These are phyloP conservation scores for Asarcornis scutulata DNA, from an alignment of 2,113 vertebrate species.

Conservation along the genomic window DNA sequence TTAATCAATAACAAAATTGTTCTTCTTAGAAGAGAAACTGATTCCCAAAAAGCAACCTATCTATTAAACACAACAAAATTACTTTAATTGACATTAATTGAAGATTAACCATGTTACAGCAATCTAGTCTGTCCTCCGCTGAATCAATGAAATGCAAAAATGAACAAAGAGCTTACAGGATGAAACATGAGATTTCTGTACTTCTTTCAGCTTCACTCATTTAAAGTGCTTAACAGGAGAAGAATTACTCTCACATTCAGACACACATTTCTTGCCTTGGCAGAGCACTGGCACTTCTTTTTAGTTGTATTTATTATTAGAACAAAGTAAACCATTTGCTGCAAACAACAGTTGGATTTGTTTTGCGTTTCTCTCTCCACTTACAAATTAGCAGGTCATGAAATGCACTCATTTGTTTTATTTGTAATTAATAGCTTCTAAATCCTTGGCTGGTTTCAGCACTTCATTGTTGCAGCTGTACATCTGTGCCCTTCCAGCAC, in stretches of 20 bases:
- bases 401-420: not conserved
- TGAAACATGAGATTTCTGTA: not conserved
- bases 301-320: not conserved
- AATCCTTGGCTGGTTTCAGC: not conserved
- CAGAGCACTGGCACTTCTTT: not conserved
- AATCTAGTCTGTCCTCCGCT: not conserved
- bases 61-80: not conserved
- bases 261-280: not conserved
- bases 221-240: not conserved
- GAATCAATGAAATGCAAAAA: not conserved
- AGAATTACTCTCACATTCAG: not conserved
- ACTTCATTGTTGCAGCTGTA: not conserved
- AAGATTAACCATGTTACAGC: not conserved
- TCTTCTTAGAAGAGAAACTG: not conserved
- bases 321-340: conserved; percentile 8
- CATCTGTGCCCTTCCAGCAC: not conserved
- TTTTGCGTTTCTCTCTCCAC: not conserved
- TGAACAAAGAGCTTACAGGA: conserved; percentile 5
- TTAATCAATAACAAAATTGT: not conserved
- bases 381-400: not conserved
- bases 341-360: not conserved
- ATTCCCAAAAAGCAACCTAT: not conserved
- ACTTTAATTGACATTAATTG: not conserved
- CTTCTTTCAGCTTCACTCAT: not conserved
- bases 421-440: conserved; percentile 21